Evolutionary conservation across 2,797 vertebrate species (phyloP).

Genomic region (Coregonus suidteri): DNA sequence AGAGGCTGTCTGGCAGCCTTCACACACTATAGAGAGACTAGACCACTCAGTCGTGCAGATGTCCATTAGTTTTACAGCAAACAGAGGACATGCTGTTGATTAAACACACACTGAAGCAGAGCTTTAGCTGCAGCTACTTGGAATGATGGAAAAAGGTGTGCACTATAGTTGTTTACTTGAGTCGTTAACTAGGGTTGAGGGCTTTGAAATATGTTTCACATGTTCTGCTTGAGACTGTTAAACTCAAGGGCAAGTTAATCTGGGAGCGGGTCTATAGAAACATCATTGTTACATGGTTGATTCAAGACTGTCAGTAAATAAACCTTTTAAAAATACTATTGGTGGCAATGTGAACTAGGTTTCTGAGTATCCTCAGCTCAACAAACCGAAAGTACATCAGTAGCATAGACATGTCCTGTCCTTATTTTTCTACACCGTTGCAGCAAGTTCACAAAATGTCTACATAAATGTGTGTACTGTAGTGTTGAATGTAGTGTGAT

Average conservation of each 20-base stretch:
- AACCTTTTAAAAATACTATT: neutral
- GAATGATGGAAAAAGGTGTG: neutral
- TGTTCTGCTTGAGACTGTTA: neutral
- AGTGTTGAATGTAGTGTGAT: neutral
- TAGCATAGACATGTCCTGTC: neutral
- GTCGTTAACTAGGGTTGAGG: neutral
- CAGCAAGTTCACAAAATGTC: neutral
- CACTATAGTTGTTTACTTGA: neutral
- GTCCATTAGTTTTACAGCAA: constrained; percentile 39
- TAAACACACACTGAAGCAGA: constrained; percentile 54
- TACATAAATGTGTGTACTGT: neutral
- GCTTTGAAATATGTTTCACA: neutral
- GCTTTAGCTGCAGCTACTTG: constrained; percentile 20
- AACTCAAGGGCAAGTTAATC: neutral
- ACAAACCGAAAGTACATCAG: neutral
- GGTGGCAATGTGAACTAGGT: neutral
- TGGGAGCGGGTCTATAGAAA: neutral
- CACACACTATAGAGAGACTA: neutral
- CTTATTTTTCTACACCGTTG: neutral
- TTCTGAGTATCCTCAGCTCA: neutral
- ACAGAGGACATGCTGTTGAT: constrained; percentile 61
- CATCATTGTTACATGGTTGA: neutral
- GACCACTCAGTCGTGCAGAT: neutral
- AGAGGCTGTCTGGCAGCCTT: neutral
- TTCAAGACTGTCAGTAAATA: neutral